Evolutionary conservation across 2,797 vertebrate species (phyloP).

Genomic region (Alfaro cultratus): DNA sequence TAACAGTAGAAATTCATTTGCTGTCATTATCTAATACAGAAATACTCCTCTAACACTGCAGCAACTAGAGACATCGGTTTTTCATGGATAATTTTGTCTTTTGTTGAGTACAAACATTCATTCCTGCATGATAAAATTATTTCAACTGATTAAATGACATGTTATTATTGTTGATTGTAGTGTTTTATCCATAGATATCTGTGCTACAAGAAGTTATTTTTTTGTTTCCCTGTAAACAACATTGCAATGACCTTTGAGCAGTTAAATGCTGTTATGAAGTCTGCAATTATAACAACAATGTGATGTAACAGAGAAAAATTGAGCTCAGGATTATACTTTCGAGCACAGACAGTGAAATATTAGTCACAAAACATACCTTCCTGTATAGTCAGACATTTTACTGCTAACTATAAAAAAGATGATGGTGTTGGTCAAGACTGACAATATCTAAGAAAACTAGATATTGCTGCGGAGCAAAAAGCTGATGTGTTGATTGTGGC

Average conservation of each 20-base stretch:
- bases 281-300: background rate
- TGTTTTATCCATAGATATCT: background rate
- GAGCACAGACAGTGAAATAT: background rate
- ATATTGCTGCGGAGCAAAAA: background rate
- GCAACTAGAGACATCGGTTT: background rate
- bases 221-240: background rate
- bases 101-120: background rate
- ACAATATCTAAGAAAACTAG: background rate
- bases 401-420: background rate
- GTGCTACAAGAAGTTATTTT: background rate
- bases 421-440: background rate
- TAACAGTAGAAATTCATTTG: background rate
- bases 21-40: background rate
- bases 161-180: background rate
- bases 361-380: background rate
- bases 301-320: background rate
- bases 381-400: background rate
- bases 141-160: background rate
- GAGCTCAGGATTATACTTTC: background rate
- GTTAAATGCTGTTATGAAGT: conserved; percentile 33
- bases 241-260: conserved; percentile 12
- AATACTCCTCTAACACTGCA: background rate
- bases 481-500: background rate
- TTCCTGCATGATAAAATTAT: background rate
- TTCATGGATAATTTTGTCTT: background rate